These are phyloP conservation scores for Nesometra sesokonis DNA, from an alignment of 35 echinoderm and acorn worm genomes.

Conservation along the genomic window DNA sequence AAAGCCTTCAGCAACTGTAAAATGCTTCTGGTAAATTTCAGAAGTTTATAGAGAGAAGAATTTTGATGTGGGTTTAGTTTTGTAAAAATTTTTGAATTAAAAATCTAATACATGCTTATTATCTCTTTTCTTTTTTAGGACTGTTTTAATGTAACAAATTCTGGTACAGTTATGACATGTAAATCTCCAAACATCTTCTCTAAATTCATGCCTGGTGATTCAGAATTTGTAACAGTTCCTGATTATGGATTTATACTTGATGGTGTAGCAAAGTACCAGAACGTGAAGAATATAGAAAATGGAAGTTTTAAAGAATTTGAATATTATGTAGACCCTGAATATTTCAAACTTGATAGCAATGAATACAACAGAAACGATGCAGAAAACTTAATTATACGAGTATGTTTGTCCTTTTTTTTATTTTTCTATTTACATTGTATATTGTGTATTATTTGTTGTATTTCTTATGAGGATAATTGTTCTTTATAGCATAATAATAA, in stretches of 20 bases:
- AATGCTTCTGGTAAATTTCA: too few relatives aligned
- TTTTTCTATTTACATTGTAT: too few relatives aligned
- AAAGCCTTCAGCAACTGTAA: too few relatives aligned
- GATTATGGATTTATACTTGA: background rate
- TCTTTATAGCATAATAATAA: too few relatives aligned
- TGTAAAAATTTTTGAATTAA: background rate
- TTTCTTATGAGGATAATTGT: too few relatives aligned
- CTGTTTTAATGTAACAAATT: background rate
- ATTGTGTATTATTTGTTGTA: background rate
- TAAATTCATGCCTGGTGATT: background rate
- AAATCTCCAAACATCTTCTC: background rate
- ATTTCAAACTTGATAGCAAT: background rate
- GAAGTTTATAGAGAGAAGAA: too few relatives aligned
- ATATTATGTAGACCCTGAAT: background rate
- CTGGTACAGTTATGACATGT: background rate
- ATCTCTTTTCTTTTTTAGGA: background rate
- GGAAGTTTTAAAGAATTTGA: background rate
- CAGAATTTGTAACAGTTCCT: background rate
- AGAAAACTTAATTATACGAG: too few relatives aligned
- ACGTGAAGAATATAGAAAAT: too few relatives aligned
- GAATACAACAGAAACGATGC: background rate
- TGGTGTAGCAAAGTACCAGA: background rate
- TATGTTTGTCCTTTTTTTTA: too few relatives aligned
- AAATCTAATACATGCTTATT: background rate
- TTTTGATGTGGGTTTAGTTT: too few relatives aligned